These are phyloP conservation scores for Junonia oenone DNA, from an alignment of 2,888 invertebrate genomes.

Conservation along the genomic window DNA sequence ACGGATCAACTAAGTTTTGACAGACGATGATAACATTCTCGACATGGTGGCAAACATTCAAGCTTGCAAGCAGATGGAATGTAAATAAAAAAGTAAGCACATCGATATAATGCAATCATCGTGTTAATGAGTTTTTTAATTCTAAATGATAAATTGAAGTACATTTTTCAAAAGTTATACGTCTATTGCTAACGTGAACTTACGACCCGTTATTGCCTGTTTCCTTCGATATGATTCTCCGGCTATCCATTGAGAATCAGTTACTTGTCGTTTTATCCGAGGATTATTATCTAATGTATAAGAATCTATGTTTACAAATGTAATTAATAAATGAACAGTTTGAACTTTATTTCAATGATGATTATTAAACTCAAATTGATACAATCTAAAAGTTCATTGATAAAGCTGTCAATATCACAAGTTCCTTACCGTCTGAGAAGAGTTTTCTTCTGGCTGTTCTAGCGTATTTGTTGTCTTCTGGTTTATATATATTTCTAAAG, in stretches of 20 bases:
- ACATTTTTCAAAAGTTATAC: conserved; percentile 23
- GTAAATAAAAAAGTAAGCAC: conserved; percentile 63
- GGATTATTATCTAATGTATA: conserved; percentile 53
- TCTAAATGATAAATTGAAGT: conserved; percentile 22
- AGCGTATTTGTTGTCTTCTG: conserved; percentile 80
- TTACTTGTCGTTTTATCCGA: conserved; percentile 67
- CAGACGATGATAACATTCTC: conserved; percentile 74
- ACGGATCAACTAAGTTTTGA: conserved; percentile 23
- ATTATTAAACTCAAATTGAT: conserved; percentile 3
- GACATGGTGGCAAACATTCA: conserved; percentile 61
- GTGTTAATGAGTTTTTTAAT: conserved; percentile 40
- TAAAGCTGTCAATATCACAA: conserved; percentile 26
- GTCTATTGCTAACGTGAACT: conserved; percentile 63
- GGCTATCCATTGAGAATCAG: conserved; percentile 61
- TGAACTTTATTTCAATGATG: no score
- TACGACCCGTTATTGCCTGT: conserved; percentile 83
- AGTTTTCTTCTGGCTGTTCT: conserved; percentile 74
- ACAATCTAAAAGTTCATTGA: background rate
- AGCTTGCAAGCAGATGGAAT: conserved; percentile 70
- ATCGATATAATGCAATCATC: conserved; percentile 71
- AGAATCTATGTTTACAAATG: background rate
- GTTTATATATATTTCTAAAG: conserved; percentile 84
- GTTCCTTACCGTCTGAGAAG: conserved; percentile 86
- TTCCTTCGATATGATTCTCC: conserved; percentile 81
- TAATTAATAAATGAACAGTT: background rate